Conservation (phyloP, 2,113 vertebrate genomes). For the Thunnus thynnus region DNA sequence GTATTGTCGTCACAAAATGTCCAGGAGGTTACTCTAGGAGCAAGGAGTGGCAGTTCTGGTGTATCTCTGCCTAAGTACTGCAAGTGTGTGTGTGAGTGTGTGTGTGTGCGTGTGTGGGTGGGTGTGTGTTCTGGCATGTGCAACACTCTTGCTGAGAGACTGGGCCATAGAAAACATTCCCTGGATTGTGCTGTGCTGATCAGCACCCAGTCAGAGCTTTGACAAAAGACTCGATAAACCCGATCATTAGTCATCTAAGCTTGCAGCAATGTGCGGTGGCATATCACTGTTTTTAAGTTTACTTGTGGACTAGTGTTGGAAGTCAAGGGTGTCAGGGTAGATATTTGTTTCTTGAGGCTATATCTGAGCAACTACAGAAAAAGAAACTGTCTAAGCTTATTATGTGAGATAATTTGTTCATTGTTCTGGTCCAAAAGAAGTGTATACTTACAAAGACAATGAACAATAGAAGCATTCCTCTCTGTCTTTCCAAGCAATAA, state of each 20-base stretch:
- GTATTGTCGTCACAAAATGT: conserved; percentile 66
- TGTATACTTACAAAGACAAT: neutral
- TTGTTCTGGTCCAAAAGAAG: neutral
- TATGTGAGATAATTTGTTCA: conserved; percentile 28
- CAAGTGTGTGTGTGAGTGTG: conserved; percentile 12
- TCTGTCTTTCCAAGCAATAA: neutral
- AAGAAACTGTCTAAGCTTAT: conserved; percentile 11
- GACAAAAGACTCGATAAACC: conserved; percentile 68
- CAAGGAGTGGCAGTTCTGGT: conserved; percentile 72
- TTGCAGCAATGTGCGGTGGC: conserved; percentile 55
- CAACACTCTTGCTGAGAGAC: neutral
- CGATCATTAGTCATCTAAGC: conserved; percentile 73
- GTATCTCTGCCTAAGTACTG: conserved; percentile 21
- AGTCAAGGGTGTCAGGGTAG: conserved; percentile 66
- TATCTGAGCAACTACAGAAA: conserved; percentile 28
- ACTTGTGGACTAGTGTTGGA: conserved; percentile 63
- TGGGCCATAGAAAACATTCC: conserved; percentile 3
- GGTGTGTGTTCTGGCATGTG: conserved; percentile 20
- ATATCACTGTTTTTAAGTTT: conserved; percentile 66
- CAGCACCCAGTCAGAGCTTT: conserved; percentile 40
- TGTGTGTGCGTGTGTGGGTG: conserved; percentile 3
- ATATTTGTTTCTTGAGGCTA: conserved; percentile 76
- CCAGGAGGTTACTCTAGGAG: conserved; percentile 46
- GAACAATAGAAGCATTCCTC: neutral
- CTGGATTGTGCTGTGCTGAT: conserved; percentile 40